Base-by-base conservation (phyloP, 2,888 invertebrate species). In the Pegoplata infirma region DNA sequence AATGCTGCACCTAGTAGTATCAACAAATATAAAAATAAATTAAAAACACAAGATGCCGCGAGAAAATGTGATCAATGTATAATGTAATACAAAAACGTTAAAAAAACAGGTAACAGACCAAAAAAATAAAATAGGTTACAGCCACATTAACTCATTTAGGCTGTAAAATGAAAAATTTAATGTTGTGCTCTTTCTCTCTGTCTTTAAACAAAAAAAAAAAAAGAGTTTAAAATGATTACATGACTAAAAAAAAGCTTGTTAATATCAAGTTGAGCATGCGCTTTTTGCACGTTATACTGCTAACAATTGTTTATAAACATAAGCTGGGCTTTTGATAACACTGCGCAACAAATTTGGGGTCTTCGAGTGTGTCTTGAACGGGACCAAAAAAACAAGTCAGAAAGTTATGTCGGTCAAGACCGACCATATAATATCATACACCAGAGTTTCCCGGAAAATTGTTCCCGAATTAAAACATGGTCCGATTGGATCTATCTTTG, bases 51-150 rank as follows among this genome's bases (percentile, higher is more conserved):
- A 40, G 36, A 32, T 32, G 12, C 36, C n/a, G 25, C 6, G 25
- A 25, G 6, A 12, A 40, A 40, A n/a, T 40, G n/a, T n/a, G 5
- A 3, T 5, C 12, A n/a, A 14, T n/a, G 5, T n/a, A 40, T 40
- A 19, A 17, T 25, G 25, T 46, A 32, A 32, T 47, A 28, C 10
- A 47, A 36, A 16, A 10, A 56, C 7, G 36, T 40, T 12, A n/a
- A n/a, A 53, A 47, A 68, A 49, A 1, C 56, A 63, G 56, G 61
- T 68, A 44, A 68, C 68, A 75, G 61, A 40, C n/a, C 5, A 51
- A 16, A n/a, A 14, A 23, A 61, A 10, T 16, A 47, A 75, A 63
- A 16, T 56, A 17, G 68, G 61, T 75, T 56, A 68, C 61, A 75
- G 53, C 10, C 12, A 40, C 12, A 32, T 7, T 10, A 32, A 40